These are phyloP conservation scores for Drosophila ohnishii DNA, from an alignment of 1,140 invertebrate species.

Conservation along the genomic window DNA sequence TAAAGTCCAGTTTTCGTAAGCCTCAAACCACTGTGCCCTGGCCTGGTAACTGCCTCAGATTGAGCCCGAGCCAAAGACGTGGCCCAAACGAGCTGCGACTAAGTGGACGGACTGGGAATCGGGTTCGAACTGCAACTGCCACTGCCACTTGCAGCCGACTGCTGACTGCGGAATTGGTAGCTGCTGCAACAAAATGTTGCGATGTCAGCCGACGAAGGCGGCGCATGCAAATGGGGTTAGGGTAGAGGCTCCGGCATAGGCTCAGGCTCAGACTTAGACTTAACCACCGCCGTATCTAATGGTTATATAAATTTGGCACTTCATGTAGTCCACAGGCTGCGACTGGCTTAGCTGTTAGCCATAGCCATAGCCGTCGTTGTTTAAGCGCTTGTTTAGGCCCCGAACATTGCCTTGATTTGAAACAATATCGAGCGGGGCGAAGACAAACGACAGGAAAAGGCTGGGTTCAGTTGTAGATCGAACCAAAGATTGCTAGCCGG, in stretches of 20 bases:
- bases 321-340: slow-evolving; percentile 50
- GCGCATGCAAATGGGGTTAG: slow-evolving; percentile 77
- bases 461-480: slow-evolving; percentile 54
- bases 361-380: slow-evolving; percentile 34
- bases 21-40: slow-evolving; percentile 40
- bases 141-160: slow-evolving; percentile 31
- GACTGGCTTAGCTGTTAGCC: slow-evolving; percentile 25
- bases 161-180: slow-evolving; percentile 73
- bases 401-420: slow-evolving; percentile 44
- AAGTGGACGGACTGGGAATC: slow-evolving; percentile 51
- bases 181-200: slow-evolving; percentile 76
- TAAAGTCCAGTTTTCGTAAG: not conserved
- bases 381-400: slow-evolving; percentile 46
- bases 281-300: slow-evolving; percentile 67
- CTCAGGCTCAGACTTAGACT: slow-evolving; percentile 14
- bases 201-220: slow-evolving; percentile 64
- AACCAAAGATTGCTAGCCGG: slow-evolving; percentile 24
- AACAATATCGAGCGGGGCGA: slow-evolving; percentile 48
- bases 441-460: slow-evolving; percentile 55
- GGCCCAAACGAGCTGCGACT: slow-evolving; percentile 59
- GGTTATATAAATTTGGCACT: slow-evolving; percentile 75
- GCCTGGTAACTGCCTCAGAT: slow-evolving; percentile 37
- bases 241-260: slow-evolving; percentile 24
- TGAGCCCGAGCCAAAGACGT: slow-evolving; percentile 52
- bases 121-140: slow-evolving; percentile 17